Evolutionary conservation across 64 coral and sea anemone genomes (phyloP), one percentile per base, ranked within the genome.

Genomic region (Acropora tenuis): DNA sequence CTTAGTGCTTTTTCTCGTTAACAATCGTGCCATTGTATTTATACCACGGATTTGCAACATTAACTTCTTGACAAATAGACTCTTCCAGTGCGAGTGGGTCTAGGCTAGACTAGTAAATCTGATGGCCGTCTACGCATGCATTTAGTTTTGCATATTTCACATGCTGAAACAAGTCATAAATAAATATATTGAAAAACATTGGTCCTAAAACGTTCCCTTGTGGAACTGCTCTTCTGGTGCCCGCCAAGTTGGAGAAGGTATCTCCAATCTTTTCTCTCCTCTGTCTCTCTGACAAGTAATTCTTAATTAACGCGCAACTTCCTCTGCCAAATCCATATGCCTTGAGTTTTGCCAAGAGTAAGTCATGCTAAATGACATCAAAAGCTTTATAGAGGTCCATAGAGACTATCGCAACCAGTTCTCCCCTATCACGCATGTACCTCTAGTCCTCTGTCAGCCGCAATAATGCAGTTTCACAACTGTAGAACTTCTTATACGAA

Each of bases 1-100:
- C 69, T 50, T 58, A 69, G 52, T 87, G 71, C 47, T 87, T 87
- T 41, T 6, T 87, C 50, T 75, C 71, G 30, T 87, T 87, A 19
- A 87, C 69, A 50, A 40, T 87, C 85, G 75, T 87, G 41, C 65
- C 85, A 87, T 87, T 75, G 11, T 40, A 5, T 11, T 43, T 59
- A 18, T 65, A 84, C 81, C 81, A 59, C 30, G 68, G 17, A 65
- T 84, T 84, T 65, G 81, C 57, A 5, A 60, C 12, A 59, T 57
- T 0, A 19, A 84, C 40, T 41, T 84, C 69, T 42, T 53, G 63
- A 50, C 71, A 75, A n/a, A 87, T 87, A 16, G 47, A 53, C 20
- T 75, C 20, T 48, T 87, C 85, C 47, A 87, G 18, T n/a, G 16
- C 85, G 11, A 47, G 16, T 53, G 61, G 85, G 69, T 87, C 85